Conservation (phyloP, 35 echinoderm and acorn worm species). For the Anneissia japonica region DNA sequence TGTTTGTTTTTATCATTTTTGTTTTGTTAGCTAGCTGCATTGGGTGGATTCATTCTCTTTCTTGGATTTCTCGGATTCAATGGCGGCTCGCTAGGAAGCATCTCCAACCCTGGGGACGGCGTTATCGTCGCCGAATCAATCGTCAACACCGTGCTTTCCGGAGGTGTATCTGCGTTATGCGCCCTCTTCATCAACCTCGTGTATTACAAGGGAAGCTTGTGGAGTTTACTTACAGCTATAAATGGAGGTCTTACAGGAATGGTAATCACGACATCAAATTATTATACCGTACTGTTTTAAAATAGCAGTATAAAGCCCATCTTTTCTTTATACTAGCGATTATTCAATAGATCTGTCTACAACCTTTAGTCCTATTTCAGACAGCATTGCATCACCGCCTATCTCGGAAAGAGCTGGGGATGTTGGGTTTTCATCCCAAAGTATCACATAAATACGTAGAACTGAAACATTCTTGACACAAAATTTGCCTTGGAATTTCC, state of each 20-base stretch:
- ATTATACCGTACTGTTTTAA: too few species aligned
- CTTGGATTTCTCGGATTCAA: constrained; percentile 98
- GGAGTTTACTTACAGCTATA: constrained; percentile 72
- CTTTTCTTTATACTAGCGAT: too few species aligned
- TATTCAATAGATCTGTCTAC: too few species aligned
- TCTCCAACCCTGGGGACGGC: constrained; percentile 71
- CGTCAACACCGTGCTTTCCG: constrained; percentile 83
- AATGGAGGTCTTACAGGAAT: constrained; percentile 77
- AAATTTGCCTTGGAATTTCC: too few species aligned
- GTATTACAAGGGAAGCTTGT: constrained; percentile 22
- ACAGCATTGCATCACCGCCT: too few species aligned
- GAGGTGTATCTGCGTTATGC: constrained; percentile 47
- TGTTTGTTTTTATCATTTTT: background rate
- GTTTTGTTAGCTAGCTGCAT: constrained; percentile 48
- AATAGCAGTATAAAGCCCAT: too few species aligned
- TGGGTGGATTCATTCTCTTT: constrained; percentile 87
- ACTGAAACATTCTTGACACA: too few species aligned
- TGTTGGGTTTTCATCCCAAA: too few species aligned
- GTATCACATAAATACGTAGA: too few species aligned
- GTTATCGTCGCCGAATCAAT: constrained; percentile 52
- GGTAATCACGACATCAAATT: too few species aligned
- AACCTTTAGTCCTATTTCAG: too few species aligned
- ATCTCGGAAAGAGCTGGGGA: too few species aligned
- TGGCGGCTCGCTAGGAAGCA: constrained; percentile 84
- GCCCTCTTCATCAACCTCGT: constrained; percentile 24